These are phyloP conservation scores for Pocillopora grandis DNA, from an alignment of 92 coral and sea anemone species.

Conservation along the genomic window DNA sequence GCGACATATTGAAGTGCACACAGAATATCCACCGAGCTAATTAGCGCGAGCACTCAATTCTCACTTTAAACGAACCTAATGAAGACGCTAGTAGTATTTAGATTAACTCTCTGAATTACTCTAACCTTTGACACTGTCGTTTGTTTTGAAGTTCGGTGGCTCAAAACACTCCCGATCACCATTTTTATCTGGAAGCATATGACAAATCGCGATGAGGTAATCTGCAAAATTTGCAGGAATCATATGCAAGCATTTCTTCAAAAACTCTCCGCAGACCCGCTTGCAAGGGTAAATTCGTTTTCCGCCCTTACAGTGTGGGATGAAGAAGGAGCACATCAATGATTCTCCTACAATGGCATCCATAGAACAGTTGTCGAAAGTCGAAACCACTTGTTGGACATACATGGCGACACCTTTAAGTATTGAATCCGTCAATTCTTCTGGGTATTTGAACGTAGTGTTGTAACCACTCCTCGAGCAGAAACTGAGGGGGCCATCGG, in stretches of 20 bases:
- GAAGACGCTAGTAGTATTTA: no score
- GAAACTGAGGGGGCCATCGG: conserved; percentile 15
- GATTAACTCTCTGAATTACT: no score
- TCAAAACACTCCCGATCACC: conserved; percentile 51
- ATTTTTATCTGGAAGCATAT: conserved; percentile 37
- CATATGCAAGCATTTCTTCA: conserved; percentile 41
- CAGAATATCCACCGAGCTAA: no score
- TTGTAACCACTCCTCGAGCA: conserved; percentile 38
- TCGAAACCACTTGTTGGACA: background rate
- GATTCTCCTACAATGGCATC: background rate
- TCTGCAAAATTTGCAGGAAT: background rate
- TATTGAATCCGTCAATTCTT: background rate
- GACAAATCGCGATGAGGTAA: conserved; percentile 24
- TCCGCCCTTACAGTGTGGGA: conserved; percentile 53
- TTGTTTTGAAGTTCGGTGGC: conserved; percentile 56
- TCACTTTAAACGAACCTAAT: no score
- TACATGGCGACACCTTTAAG: background rate
- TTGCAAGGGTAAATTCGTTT: conserved; percentile 55
- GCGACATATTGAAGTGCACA: no score
- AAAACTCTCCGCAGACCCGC: conserved; percentile 66
- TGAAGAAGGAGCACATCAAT: conserved; percentile 33
- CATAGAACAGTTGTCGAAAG: conserved; percentile 1
- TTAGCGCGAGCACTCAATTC: no score
- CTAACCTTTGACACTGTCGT: conserved; percentile 44
- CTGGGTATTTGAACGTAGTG: conserved; percentile 20